phyloP scores from a whole-genome alignment of 1,140 invertebrate species.

The Sinella curviseta region DNA sequence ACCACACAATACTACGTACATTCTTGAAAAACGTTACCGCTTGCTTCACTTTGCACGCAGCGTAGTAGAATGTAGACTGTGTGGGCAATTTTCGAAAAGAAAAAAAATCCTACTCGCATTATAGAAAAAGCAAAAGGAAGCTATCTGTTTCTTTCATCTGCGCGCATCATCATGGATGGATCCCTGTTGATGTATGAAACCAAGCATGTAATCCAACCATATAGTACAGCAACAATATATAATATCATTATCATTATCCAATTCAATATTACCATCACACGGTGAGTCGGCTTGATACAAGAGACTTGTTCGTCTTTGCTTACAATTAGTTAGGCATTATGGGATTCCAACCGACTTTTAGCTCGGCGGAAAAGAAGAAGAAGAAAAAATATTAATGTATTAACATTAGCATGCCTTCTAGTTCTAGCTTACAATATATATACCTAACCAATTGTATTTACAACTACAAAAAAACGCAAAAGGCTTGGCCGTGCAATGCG shows the following conservation, averaged over 20 bases:
- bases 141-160: conserved; percentile 21
- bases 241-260: conserved; percentile 14
- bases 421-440: too few species aligned
- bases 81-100: conserved; percentile 14
- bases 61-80: too few species aligned
- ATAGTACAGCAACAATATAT: not conserved
- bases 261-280: not conserved
- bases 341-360: conserved; percentile 19
- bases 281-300: not conserved
- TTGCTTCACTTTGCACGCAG: not conserved
- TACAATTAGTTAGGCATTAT: conserved; percentile 22
- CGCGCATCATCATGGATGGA: not conserved
- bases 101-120: not conserved
- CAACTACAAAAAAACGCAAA: too few species aligned
- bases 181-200: conserved; percentile 9
- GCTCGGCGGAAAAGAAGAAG: not conserved
- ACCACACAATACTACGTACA: not conserved
- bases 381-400: too few species aligned
- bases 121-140: not conserved
- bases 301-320: not conserved
- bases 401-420: too few species aligned
- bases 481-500: too few species aligned
- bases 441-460: too few species aligned
- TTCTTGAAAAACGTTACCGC: not conserved
- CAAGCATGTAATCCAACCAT: conserved; percentile 6